Conservation (phyloP, 2,888 invertebrate genomes). For the Leucania comma region DNA sequence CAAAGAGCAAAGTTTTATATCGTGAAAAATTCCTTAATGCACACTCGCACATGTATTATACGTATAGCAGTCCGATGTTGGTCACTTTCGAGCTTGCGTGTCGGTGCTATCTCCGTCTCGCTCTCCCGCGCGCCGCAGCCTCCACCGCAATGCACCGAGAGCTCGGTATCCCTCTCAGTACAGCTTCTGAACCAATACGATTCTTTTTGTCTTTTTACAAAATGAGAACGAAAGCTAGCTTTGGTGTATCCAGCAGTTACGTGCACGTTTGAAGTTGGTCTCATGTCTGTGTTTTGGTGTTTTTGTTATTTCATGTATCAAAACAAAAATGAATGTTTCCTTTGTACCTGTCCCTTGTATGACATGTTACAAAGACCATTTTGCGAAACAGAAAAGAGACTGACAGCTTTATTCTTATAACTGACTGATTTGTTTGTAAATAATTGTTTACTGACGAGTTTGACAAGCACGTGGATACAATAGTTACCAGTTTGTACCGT, state of each 20-base stretch:
- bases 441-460: conserved; percentile 81
- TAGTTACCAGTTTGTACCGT: conserved; percentile 89
- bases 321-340: neutral
- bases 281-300: conserved; percentile 20
- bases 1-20: conserved; percentile 59
- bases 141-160: conserved; percentile 70
- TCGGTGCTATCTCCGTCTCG: conserved; percentile 70
- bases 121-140: conserved; percentile 75
- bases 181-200: conserved; percentile 77
- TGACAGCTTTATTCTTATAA: conserved; percentile 25
- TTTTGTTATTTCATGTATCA: conserved; percentile 7
- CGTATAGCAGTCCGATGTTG: conserved; percentile 65
- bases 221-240: conserved; percentile 62
- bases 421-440: conserved; percentile 66
- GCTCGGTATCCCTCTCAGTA: conserved; percentile 69
- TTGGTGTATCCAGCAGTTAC: conserved; percentile 28
- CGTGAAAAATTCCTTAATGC: conserved; percentile 69
- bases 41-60: conserved; percentile 60
- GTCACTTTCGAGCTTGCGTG: conserved; percentile 72
- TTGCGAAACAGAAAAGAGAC: neutral
- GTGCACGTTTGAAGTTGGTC: conserved; percentile 17
- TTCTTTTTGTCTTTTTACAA: conserved; percentile 74
- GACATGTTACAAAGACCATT: conserved; percentile 9
- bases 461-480: conserved; percentile 87
- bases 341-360: conserved; percentile 1